These are phyloP conservation scores for Ailurus styani DNA, from an alignment of 2,113 vertebrate species.

Conservation along the genomic window DNA sequence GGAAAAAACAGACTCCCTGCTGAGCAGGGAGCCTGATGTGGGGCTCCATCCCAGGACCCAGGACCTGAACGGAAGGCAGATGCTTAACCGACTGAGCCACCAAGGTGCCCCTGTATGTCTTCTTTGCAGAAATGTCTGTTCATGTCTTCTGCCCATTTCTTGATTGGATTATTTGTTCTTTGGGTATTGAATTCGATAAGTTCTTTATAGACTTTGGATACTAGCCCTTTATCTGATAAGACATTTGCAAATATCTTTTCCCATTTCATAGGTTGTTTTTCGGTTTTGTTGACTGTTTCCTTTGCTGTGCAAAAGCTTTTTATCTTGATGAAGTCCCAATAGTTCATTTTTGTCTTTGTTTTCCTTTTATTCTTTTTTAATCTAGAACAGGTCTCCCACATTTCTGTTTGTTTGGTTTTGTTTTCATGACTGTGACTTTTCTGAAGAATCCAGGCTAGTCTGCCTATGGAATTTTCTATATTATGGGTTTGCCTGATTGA, in stretches of 20 bases:
- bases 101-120: no score
- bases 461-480: background rate
- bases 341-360: background rate
- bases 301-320: background rate
- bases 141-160: no score
- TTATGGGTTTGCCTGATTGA: background rate
- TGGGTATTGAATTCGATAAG: background rate
- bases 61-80: no score
- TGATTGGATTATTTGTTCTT: background rate
- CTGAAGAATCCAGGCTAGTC: background rate
- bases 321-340: background rate
- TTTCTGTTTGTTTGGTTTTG: background rate
- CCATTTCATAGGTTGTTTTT: background rate
- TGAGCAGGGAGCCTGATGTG: no score
- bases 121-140: no score
- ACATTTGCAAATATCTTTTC: background rate
- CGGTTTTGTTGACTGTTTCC: background rate
- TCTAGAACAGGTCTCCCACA: background rate
- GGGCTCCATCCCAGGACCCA: no score
- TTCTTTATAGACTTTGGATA: background rate
- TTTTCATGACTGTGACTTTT: background rate
- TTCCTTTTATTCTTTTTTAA: background rate
- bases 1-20: no score
- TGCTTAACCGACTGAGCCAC: no score
- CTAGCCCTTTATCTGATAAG: background rate